Evolutionary conservation across 1,140 invertebrate genomes (phyloP), one percentile per base, ranked within the genome.

Genomic region (Armadillidium nasatum): DNA sequence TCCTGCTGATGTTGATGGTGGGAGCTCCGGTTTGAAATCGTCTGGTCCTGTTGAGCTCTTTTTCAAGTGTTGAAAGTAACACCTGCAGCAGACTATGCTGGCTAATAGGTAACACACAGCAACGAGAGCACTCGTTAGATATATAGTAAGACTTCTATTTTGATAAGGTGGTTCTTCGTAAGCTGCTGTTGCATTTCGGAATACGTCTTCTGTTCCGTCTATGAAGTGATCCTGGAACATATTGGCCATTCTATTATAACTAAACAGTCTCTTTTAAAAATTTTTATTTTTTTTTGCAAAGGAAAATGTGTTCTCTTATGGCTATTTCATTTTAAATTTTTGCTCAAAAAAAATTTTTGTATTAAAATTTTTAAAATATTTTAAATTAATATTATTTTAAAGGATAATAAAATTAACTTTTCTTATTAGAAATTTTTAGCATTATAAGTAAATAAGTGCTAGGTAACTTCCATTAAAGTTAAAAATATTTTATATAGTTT

Each of bases 71-170:
- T 60, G 50, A 19, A 60, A 60, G 50, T 60, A 60, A 19, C 50
- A 60, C 50, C 50, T 60, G 50, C 50, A 60, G 50, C 50, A 60
- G 50, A 60, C 50, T 3, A 60, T 60, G 7, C 50, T 60, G 50
- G 50, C 50, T 19, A 60, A 19, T 2, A 60, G 50, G 50, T 60
- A 60, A 60, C 50, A 60, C 4, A 60, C 50, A 15, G 50, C 50
- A 3, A 60, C 50, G 50, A 60, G 50, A 19, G 50, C 50, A 19
- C 50, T 60, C 19, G 50, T 60, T 7, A 60, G 7, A 19, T 60
- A 60, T 60, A 60, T 60, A 2, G 50, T 60, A 2, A 60, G 50
- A 60, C 50, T 60, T 7, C 50, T 60, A 7, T 60, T 60, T 19
- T 60, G 50, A 15, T 60, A 19, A 19, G 50, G 50, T 15, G 50